Evolutionary conservation across 1,140 invertebrate species (phyloP).

Genomic region (Eufriesea mexicana): DNA sequence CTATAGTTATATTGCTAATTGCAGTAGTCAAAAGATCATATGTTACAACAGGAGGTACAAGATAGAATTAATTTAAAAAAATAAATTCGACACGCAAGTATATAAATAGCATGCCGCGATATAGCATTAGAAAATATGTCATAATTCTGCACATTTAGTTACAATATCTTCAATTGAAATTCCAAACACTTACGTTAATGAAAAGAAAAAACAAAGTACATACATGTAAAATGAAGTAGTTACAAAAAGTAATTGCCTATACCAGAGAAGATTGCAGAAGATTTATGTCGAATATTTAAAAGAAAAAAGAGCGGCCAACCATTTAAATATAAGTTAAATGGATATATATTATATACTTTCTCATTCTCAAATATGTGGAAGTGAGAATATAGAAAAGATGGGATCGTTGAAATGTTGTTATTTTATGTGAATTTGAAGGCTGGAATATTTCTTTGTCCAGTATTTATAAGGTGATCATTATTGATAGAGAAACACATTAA

Average conservation of each 20-base stretch:
- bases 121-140: slow-evolving; percentile 49
- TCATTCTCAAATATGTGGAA: slow-evolving; percentile 49
- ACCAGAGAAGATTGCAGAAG: neutral
- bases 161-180: slow-evolving; percentile 33
- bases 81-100: slow-evolving; percentile 21
- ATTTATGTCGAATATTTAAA: slow-evolving; percentile 29
- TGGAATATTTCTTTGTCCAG: slow-evolving; percentile 62
- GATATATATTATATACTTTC: slow-evolving; percentile 58
- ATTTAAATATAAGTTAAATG: slow-evolving; percentile 55
- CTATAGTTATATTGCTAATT: slow-evolving; percentile 33
- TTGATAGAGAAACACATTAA: slow-evolving; percentile 1
- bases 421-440: slow-evolving; percentile 62
- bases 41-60: slow-evolving; percentile 40
- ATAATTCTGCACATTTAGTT: slow-evolving; percentile 51
- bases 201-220: slow-evolving; percentile 18
- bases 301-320: slow-evolving; percentile 45
- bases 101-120: slow-evolving; percentile 38
- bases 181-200: slow-evolving; percentile 22
- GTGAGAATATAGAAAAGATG: slow-evolving; percentile 54
- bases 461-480: slow-evolving; percentile 43
- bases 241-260: slow-evolving; percentile 1
- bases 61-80: slow-evolving; percentile 42
- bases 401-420: slow-evolving; percentile 64
- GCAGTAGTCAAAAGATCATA: slow-evolving; percentile 10
- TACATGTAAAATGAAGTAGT: neutral